Evolutionary conservation across 2,888 invertebrate species (phyloP).

Genomic region (Erpobdella octoculata): DNA sequence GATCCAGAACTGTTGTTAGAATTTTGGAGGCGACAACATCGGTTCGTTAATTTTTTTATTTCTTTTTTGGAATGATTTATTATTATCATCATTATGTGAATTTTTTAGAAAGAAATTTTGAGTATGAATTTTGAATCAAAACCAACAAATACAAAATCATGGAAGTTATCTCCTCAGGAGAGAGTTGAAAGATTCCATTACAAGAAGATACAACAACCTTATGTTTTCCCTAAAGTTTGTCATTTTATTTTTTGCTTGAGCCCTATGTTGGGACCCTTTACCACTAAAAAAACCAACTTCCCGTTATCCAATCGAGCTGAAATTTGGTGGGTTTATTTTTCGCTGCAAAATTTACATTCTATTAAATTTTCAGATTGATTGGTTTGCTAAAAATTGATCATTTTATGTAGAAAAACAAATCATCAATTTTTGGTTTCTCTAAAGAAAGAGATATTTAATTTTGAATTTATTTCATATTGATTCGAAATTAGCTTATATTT

Average conservation of each 20-base stretch:
- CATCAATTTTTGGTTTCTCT: too few species aligned
- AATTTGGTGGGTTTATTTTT: too few species aligned
- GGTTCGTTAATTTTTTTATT: not conserved
- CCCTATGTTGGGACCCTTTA: too few species aligned
- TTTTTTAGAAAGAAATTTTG: slow-evolving; percentile 15
- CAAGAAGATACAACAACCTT: slow-evolving; percentile 11
- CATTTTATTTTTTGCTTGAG: not conserved
- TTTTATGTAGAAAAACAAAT: too few species aligned
- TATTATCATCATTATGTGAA: not conserved
- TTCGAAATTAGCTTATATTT: too few species aligned
- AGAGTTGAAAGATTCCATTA: not conserved
- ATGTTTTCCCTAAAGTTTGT: slow-evolving; percentile 9
- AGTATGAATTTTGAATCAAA: not conserved
- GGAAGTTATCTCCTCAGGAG: not conserved
- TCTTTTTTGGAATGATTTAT: not conserved
- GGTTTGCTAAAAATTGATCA: too few species aligned
- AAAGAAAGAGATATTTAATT: too few species aligned
- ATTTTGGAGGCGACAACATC: slow-evolving; percentile 31
- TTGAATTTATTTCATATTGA: too few species aligned
- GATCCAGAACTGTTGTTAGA: slow-evolving; percentile 23
- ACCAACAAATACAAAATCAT: not conserved
- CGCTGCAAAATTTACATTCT: too few species aligned
- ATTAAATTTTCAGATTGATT: too few species aligned
- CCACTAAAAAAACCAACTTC: too few species aligned
- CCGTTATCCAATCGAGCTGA: too few species aligned